Evolutionary conservation across 2,888 invertebrate genomes (phyloP), one percentile per base, ranked within the genome.

Genomic region (Drosophila subsilvestris): DNA sequence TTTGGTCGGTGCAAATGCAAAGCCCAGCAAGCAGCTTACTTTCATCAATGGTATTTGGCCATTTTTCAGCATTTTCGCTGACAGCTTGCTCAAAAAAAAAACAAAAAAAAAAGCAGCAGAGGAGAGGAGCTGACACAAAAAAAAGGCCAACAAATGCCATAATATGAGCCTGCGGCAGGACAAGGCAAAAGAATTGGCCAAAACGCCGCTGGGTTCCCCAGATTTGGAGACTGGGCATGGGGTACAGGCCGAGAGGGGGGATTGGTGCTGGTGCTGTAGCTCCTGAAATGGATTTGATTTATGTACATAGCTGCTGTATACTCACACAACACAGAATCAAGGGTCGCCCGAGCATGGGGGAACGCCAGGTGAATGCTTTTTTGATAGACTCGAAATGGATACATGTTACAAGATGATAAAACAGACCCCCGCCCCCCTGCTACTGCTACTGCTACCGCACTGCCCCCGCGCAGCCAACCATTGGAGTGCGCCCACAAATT

Each of bases 31-130:
- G 65, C 76, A 73, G 80, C 84, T 86, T 85, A 70, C 87, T 84
- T 83, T 86, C 84, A 80, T 84, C 88, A 88, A 88, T 89, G 89
- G 84, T 82, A 88, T 89, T 85, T 88, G 79, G 83, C 89, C 87
- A 89, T 88, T 88, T 88, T 88, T 88, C 89, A 88, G 85, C 83
- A 88, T 88, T 88, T 88, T 69, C 77, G 79, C 86, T 88, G 89
- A 89, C 88, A 89, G 81, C 80, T 80, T 75, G 79, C 55, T 68
- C 71, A 65, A 58, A 54, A 62, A 60, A 45, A 58, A 58, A 72
- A 45, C 47, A 44, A 17, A 20, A 10, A 37, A 9, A 45, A 44
- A 20, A 51, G 12, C 50, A 47, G 25, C 55, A 48, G 55, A 58
- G 43, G 5, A 25, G 58, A 25, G 43, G 49, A 59, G 50, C 69